Percentiles rank a stretch among this genome's conserved stretches.
Evolutionary conservation across 2,888 invertebrate species (phyloP).

Genomic region (Oligia latruncula): DNA sequence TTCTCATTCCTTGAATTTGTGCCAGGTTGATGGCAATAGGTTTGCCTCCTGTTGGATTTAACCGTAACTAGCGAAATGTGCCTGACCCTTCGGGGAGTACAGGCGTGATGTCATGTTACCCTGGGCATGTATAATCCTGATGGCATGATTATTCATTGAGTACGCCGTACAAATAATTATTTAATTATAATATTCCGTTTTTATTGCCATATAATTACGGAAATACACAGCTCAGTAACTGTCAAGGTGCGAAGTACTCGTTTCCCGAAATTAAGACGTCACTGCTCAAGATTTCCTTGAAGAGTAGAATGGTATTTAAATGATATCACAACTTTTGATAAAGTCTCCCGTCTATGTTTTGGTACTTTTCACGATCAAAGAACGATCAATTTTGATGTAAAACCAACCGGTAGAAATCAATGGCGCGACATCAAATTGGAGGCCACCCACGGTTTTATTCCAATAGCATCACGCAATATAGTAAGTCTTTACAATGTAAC

Average conservation of each 20-base stretch:
- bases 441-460: not conserved
- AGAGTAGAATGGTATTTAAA: not conserved
- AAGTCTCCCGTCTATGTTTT: not conserved
- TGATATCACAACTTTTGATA: not conserved
- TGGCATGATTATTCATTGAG: not conserved
- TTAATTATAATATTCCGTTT: conserved; percentile 27
- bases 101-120: not conserved
- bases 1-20: not conserved
- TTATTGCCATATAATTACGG: conserved; percentile 32
- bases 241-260: conserved; percentile 11
- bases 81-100: not conserved
- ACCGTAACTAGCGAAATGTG: not conserved
- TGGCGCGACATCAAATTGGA: not conserved
- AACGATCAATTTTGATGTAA: not conserved
- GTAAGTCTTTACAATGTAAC: not conserved
- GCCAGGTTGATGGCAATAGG: not conserved
- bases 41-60: not conserved
- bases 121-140: not conserved
- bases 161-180: conserved; percentile 5
- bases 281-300: conserved; percentile 11
- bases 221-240: conserved; percentile 5
- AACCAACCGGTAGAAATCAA: not conserved
- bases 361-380: not conserved
- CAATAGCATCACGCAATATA: not conserved
- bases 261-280: conserved; percentile 23